Evolutionary conservation across 2,113 vertebrate species (phyloP).

Genomic region (Notiomystis cincta): DNA sequence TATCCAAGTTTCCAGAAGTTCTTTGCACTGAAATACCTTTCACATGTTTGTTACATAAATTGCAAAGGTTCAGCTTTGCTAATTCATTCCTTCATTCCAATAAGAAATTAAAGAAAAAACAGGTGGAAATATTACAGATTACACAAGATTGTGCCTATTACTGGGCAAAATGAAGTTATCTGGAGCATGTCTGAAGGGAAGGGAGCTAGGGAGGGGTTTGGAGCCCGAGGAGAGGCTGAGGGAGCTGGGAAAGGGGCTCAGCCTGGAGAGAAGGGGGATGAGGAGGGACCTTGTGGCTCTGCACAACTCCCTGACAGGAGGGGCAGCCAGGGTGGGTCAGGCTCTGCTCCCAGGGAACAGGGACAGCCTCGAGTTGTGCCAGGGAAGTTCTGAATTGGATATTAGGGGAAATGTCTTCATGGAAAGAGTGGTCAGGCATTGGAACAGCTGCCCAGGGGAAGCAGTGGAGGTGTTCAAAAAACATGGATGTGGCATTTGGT

Average conservation of each 20-base stretch:
- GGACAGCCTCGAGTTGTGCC: neutral
- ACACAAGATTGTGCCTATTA: neutral
- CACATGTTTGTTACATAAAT: neutral
- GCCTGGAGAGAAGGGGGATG: neutral
- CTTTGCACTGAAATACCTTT: neutral
- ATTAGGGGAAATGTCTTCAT: neutral
- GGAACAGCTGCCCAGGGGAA: neutral
- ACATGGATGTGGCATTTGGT: neutral
- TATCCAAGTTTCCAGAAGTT: neutral
- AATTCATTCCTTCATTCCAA: neutral
- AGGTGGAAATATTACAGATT: neutral
- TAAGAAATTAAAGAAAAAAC: neutral
- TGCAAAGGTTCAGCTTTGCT: neutral
- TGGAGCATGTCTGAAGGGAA: neutral
- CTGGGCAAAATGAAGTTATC: neutral
- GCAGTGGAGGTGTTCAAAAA: neutral
- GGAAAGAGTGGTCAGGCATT: neutral
- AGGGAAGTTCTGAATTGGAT: neutral
- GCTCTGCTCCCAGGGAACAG: neutral
- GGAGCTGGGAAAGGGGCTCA: neutral
- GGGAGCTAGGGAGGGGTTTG: fast-evolving
- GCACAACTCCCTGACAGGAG: neutral
- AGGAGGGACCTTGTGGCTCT: neutral
- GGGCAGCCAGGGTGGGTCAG: fast-evolving
- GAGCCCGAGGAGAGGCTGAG: fast-evolving